These are phyloP conservation scores for Erannis defoliaria DNA, from an alignment of 2,888 invertebrate species.

Conservation along the genomic window DNA sequence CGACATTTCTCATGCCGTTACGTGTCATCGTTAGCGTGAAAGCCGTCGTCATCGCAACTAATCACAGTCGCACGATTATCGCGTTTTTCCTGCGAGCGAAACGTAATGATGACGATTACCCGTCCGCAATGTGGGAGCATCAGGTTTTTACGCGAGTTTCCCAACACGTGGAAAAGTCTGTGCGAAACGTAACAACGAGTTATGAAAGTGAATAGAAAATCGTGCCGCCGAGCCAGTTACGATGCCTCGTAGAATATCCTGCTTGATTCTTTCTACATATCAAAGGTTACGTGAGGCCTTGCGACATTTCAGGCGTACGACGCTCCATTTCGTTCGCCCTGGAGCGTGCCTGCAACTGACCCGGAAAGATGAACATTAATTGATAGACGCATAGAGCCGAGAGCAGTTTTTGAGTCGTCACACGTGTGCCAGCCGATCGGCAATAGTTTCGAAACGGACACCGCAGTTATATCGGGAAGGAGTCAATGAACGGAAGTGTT, in stretches of 20 bases:
- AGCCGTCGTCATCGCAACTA: slow-evolving; percentile 65
- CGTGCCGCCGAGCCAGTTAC: slow-evolving; percentile 68
- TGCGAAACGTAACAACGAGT: slow-evolving; percentile 79
- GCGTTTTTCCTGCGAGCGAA: slow-evolving; percentile 63
- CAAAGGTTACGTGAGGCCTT: slow-evolving; percentile 56
- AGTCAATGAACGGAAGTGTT: slow-evolving; percentile 87
- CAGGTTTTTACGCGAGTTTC: slow-evolving; percentile 78
- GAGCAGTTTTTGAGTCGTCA: slow-evolving; percentile 52
- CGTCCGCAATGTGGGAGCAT: slow-evolving; percentile 78
- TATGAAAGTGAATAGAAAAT: slow-evolving; percentile 82
- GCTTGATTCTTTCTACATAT: slow-evolving; percentile 64
- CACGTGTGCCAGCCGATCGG: slow-evolving; percentile 66
- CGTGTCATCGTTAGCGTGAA: slow-evolving; percentile 70
- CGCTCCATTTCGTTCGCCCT: slow-evolving; percentile 47
- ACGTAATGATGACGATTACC: slow-evolving; percentile 72
- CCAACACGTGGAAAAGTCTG: slow-evolving; percentile 79
- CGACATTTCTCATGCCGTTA: slow-evolving; percentile 55
- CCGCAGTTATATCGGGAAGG: slow-evolving; percentile 81
- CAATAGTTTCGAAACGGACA: slow-evolving; percentile 78
- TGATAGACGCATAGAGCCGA: slow-evolving; percentile 32
- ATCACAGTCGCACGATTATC: slow-evolving; percentile 70
- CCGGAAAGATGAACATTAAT: slow-evolving; percentile 68
- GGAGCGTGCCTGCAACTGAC: slow-evolving; percentile 63
- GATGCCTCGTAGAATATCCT: slow-evolving; percentile 71
- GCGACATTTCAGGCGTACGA: slow-evolving; percentile 52